Conservation (phyloP, 1,140 invertebrate species). For the Drosophila guanche region DNA sequence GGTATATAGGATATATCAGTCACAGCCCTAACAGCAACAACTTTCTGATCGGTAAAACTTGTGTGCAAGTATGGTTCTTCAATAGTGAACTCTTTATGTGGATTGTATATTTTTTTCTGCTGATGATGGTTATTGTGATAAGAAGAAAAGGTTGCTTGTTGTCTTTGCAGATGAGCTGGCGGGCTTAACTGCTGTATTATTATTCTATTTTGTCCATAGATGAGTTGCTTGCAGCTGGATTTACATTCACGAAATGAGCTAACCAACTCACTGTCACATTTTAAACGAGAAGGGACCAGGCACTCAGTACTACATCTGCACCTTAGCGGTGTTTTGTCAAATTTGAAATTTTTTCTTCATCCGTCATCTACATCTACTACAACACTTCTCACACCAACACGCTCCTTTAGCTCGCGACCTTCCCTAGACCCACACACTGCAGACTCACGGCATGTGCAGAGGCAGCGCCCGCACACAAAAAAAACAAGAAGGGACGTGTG, state of each 20-base stretch:
- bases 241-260: constrained; percentile 5
- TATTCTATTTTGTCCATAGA: constrained; percentile 32
- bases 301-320: too few relatives aligned
- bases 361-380: too few relatives aligned
- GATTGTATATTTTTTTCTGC: constrained; percentile 18
- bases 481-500: too few relatives aligned
- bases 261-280: constrained; percentile 16
- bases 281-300: too few relatives aligned
- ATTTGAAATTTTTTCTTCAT: too few relatives aligned
- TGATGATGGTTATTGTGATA: constrained; percentile 38
- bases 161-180: constrained; percentile 18
- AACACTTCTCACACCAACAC: too few relatives aligned
- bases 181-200: constrained; percentile 34
- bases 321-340: too few relatives aligned
- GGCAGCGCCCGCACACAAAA: too few relatives aligned
- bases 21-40: constrained; percentile 14
- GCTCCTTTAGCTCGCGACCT: too few relatives aligned
- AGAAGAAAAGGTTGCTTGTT: constrained; percentile 12
- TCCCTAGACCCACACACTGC: too few relatives aligned
- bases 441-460: too few relatives aligned
- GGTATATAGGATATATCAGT: constrained; percentile 2
- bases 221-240: constrained; percentile 5
- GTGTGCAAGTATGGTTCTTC: constrained; percentile 13
- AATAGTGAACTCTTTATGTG: constrained; percentile 10
- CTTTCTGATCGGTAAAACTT: constrained; percentile 23